A percentile compares a stretch with the other conserved stretches of the same genome.
Conservation (phyloP, 2,888 invertebrate species). For the Eueremaeus valkanovi region DNA sequence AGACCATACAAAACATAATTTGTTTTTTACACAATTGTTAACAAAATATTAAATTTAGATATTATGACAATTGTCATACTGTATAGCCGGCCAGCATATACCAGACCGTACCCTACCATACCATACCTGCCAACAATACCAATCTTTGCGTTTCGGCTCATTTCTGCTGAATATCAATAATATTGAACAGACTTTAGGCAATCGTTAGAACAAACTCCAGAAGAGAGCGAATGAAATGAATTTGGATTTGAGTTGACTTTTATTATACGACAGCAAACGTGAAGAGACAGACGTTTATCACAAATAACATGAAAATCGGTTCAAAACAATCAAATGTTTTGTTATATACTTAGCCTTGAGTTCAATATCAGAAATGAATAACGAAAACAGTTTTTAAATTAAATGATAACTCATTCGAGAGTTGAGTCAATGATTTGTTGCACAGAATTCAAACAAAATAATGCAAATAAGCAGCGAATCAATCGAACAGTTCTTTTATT, state of each 20-base stretch:
- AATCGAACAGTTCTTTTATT: background rate
- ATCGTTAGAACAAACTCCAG: background rate
- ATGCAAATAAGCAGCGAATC: background rate
- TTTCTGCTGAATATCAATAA: too few relatives aligned
- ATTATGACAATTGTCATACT: too few relatives aligned
- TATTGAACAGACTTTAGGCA: too few relatives aligned
- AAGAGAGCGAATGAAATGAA: background rate
- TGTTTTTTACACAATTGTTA: too few relatives aligned
- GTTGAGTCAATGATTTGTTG: background rate
- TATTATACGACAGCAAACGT: too few relatives aligned
- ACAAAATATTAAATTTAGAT: too few relatives aligned
- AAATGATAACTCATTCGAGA: background rate
- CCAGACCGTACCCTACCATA: too few relatives aligned
- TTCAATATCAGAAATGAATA: background rate
- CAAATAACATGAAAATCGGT: background rate
- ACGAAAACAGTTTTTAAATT: too few relatives aligned
- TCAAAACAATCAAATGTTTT: background rate
- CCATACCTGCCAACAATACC: constrained; percentile 47
- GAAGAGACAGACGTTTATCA: background rate
- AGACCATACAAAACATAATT: background rate
- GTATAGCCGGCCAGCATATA: too few relatives aligned
- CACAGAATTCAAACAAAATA: background rate
- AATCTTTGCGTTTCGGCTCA: constrained; percentile 44
- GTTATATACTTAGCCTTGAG: background rate
- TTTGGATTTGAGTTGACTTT: background rate